Percentiles rank a stretch among this genome's conserved stretches.
Evolutionary conservation across 2,888 invertebrate genomes (phyloP).

Genomic region (Sesia bembeciformis): DNA sequence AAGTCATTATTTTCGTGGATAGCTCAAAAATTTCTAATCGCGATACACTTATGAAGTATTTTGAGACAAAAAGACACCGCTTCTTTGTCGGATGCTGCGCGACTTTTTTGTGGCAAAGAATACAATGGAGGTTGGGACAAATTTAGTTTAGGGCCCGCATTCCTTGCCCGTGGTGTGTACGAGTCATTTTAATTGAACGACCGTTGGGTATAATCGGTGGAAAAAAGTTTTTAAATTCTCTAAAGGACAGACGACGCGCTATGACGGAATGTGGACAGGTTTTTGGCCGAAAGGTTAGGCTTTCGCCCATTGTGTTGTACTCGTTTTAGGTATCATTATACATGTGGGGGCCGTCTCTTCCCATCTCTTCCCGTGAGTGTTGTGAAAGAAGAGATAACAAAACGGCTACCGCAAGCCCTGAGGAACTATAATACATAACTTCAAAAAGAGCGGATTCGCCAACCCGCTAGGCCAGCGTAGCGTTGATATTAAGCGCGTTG

Average conservation of each 20-base stretch:
- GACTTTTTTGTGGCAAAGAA: slow-evolving; percentile 43
- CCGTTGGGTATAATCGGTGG: slow-evolving; percentile 38
- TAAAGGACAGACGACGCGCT: slow-evolving; percentile 35
- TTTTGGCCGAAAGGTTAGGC: slow-evolving; percentile 27
- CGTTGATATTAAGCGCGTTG: too few species aligned
- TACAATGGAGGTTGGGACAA: slow-evolving; percentile 58
- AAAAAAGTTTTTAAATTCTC: slow-evolving; percentile 30
- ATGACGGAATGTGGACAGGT: slow-evolving; percentile 57
- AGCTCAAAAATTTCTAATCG: slow-evolving; percentile 50
- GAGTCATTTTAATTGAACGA: slow-evolving; percentile 68
- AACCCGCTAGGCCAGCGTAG: too few species aligned
- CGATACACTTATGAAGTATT: slow-evolving; percentile 58
- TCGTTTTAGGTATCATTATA: not conserved
- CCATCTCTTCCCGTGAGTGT: too few species aligned
- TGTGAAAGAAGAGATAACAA: too few species aligned
- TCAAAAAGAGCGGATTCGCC: too few species aligned
- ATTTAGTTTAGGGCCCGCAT: slow-evolving; percentile 49
- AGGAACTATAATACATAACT: too few species aligned
- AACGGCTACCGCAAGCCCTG: too few species aligned
- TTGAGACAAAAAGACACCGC: slow-evolving; percentile 42
- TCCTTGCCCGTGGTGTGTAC: slow-evolving; percentile 57
- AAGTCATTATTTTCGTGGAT: slow-evolving; percentile 49
- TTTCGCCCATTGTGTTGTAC: slow-evolving; percentile 15
- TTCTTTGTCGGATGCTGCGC: slow-evolving; percentile 55
- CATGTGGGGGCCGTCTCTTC: too few species aligned